A percentile compares a stretch with the other conserved stretches of the same genome.
Evolutionary conservation across 2,888 invertebrate species (phyloP).

Genomic region (Dasypolia templi): DNA sequence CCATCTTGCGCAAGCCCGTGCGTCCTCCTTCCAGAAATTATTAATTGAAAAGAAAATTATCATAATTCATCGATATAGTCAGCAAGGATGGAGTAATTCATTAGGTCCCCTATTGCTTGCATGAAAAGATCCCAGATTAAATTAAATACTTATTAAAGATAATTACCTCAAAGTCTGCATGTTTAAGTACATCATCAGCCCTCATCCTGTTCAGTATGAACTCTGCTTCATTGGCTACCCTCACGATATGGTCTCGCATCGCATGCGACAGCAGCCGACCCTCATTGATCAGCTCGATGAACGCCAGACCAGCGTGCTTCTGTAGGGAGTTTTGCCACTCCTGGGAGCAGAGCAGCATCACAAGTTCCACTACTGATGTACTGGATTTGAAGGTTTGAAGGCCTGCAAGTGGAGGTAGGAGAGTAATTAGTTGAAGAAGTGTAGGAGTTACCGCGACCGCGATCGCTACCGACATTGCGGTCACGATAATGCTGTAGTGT

Average conservation of each 20-base stretch:
- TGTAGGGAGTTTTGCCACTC: conserved; percentile 99
- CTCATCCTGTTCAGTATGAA: conserved; percentile 99
- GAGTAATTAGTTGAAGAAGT: not conserved
- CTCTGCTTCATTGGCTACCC: conserved; percentile 99
- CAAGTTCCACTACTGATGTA: conserved; percentile 99
- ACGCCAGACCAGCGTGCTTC: conserved; percentile 99
- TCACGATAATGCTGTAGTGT: not conserved
- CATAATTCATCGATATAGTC: too few species aligned
- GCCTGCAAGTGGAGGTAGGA: conserved; percentile 88
- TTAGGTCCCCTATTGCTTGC: too few species aligned
- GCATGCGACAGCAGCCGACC: conserved; percentile 99
- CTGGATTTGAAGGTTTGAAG: conserved; percentile 99
- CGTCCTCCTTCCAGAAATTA: too few species aligned
- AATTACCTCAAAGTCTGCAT: conserved; percentile 99
- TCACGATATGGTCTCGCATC: conserved; percentile 99
- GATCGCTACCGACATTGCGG: not conserved
- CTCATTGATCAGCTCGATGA: conserved; percentile 99
- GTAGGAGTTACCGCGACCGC: too few species aligned
- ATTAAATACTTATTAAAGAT: too few species aligned
- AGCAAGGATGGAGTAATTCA: too few species aligned
- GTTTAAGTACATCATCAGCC: conserved; percentile 99
- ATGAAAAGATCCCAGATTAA: too few species aligned
- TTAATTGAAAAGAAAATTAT: too few species aligned
- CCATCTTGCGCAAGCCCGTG: too few species aligned
- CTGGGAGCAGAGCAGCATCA: conserved; percentile 99